Conservation (phyloP, 2,888 invertebrate genomes). For the Eupithecia exiguata region DNA sequence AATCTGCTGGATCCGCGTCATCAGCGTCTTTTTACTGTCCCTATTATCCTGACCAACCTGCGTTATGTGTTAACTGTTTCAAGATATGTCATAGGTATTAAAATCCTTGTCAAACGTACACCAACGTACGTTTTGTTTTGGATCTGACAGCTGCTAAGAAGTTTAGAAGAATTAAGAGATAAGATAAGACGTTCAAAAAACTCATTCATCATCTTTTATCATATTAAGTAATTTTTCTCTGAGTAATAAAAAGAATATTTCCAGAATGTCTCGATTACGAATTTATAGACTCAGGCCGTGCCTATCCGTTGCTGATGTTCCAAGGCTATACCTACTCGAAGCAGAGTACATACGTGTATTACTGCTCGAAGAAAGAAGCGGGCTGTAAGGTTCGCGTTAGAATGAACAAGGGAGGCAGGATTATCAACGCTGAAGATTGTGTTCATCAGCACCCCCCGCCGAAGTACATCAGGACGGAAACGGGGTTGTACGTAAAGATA, state of each 20-base stretch:
- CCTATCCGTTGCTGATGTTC: constrained; percentile 47
- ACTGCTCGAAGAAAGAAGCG: constrained; percentile 45
- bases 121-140: too few relatives aligned
- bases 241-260: background rate
- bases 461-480: constrained; percentile 30
- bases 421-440: constrained; percentile 32
- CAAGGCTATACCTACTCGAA: constrained; percentile 50
- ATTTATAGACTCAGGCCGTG: constrained; percentile 36
- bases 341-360: constrained; percentile 41
- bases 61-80: background rate
- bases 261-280: constrained; percentile 26
- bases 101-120: too few relatives aligned
- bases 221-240: too few relatives aligned
- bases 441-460: constrained; percentile 39
- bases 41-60: background rate
- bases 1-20: background rate
- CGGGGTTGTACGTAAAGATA: constrained; percentile 32
- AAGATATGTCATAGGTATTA: background rate
- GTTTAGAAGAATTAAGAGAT: too few relatives aligned
- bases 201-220: too few relatives aligned
- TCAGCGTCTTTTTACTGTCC: constrained; percentile 2
- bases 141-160: too few relatives aligned
- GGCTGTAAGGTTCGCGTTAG: constrained; percentile 45
- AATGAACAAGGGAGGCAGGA: constrained; percentile 33
- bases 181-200: too few relatives aligned